phyloP scores from a whole-genome alignment of 2,888 invertebrate species.

The Torymus auratus region DNA sequence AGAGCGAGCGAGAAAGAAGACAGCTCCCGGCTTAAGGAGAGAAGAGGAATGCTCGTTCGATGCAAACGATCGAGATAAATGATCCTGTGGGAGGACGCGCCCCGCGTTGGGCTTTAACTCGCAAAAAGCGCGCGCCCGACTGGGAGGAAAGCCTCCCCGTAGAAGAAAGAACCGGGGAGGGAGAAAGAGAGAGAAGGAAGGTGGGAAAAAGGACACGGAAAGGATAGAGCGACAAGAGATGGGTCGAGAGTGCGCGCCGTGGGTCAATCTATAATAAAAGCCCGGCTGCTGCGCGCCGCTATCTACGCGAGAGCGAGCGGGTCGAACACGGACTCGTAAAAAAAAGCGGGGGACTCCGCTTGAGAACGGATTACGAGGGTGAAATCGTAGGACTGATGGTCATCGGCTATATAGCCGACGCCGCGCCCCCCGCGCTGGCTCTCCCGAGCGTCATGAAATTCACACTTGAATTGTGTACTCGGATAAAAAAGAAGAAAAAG shows the following conservation, averaged over 20 bases:
- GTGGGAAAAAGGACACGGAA: constrained; percentile 11
- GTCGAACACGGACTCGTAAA: constrained; percentile 68
- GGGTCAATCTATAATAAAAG: constrained; percentile 76
- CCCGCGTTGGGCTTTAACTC: background rate
- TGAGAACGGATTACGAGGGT: constrained; percentile 75
- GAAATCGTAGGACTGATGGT: constrained; percentile 70
- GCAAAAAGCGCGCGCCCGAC: constrained; percentile 1
- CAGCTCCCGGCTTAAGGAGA: constrained; percentile 5
- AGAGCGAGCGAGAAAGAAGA: background rate
- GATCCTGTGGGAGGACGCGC: constrained; percentile 63
- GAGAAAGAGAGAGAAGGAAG: constrained; percentile 33
- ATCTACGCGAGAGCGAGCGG: constrained; percentile 69
- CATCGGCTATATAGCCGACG: constrained; percentile 54
- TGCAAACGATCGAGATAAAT: constrained; percentile 76
- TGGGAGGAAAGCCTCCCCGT: background rate
- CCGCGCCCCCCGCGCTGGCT: background rate
- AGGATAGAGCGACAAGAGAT: constrained; percentile 12
- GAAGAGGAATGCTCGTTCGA: constrained; percentile 59
- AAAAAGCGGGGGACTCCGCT: constrained; percentile 67
- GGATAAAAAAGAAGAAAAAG: constrained; percentile 20
- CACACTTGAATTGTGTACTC: constrained; percentile 56
- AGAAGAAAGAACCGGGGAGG: constrained; percentile 37
- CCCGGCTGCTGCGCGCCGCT: constrained; percentile 62
- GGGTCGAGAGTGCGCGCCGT: constrained; percentile 48
- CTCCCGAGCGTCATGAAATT: constrained; percentile 55